A percentile compares a stretch with the other conserved stretches of the same genome.
Evolutionary conservation across 2,888 invertebrate species (phyloP).

Genomic region (Isotomurus palustris): DNA sequence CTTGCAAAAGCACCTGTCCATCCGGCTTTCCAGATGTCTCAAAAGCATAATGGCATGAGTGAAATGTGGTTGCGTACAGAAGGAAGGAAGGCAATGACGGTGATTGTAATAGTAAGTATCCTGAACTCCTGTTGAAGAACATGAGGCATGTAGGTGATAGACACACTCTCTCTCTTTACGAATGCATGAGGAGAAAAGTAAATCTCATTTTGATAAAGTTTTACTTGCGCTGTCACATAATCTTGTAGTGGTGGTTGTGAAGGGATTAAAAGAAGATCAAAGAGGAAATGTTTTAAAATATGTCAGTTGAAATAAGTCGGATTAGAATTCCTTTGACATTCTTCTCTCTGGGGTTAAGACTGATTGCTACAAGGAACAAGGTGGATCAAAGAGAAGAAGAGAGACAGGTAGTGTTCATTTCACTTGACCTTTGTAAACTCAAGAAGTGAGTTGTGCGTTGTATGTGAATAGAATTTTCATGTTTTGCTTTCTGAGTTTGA

Average conservation of each 20-base stretch:
- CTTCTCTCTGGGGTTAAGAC: slow-evolving; percentile 2
- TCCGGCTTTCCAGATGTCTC: no score
- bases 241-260: not conserved
- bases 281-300: slow-evolving; percentile 11
- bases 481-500: no score
- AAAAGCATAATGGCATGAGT: no score
- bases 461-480: no score
- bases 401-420: not conserved
- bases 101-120: no score
- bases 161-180: not conserved
- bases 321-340: slow-evolving; percentile 13
- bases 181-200: not conserved
- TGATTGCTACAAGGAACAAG: slow-evolving; percentile 5
- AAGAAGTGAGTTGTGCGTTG: not conserved
- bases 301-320: not conserved
- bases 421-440: not conserved
- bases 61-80: no score
- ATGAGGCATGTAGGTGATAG: no score
- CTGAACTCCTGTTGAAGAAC: no score
- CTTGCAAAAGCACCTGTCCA: no score
- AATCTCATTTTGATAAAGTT: slow-evolving; percentile 13
- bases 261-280: slow-evolving; percentile 12
- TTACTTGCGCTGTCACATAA: no score
- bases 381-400: no score
- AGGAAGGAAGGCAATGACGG: no score